phyloP scores from a whole-genome alignment of 1,140 invertebrate genomes.

The Tetramorium simillimum region DNA sequence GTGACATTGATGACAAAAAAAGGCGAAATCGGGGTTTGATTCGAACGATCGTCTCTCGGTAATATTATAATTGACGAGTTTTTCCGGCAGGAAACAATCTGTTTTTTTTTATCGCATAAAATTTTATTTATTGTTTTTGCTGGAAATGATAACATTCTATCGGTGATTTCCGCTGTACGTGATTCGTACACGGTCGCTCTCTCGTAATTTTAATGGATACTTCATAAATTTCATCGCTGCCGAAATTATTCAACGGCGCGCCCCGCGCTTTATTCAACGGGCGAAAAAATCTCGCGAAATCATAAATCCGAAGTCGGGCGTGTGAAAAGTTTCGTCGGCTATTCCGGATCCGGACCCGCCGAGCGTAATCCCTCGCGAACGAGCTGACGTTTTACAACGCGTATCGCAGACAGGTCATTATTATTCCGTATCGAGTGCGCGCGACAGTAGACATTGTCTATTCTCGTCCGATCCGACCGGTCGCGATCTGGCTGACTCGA shows the following conservation, averaged over 20 bases:
- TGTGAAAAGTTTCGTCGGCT: conserved; percentile 48
- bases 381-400: conserved; percentile 57
- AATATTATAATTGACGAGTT: not conserved
- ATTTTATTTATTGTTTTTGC: conserved; percentile 5
- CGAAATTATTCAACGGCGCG: conserved; percentile 46
- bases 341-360: conserved; percentile 10
- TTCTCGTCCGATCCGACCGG: conserved; percentile 2
- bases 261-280: not conserved
- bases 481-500: conserved; percentile 31
- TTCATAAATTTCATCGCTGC: conserved; percentile 50
- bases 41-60: not conserved
- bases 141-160: not conserved
- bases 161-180: conserved; percentile 15
- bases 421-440: conserved; percentile 56
- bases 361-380: conserved; percentile 52
- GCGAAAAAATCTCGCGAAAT: conserved; percentile 43
- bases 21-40: not conserved
- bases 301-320: conserved; percentile 48
- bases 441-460: conserved; percentile 32
- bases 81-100: not conserved
- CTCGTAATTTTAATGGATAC: conserved; percentile 51
- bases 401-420: conserved; percentile 58
- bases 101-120: not conserved
- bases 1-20: not conserved
- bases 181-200: conserved; percentile 31